Base-by-base conservation (phyloP, 2,888 invertebrate species). In the Drosophila lacicola region DNA sequence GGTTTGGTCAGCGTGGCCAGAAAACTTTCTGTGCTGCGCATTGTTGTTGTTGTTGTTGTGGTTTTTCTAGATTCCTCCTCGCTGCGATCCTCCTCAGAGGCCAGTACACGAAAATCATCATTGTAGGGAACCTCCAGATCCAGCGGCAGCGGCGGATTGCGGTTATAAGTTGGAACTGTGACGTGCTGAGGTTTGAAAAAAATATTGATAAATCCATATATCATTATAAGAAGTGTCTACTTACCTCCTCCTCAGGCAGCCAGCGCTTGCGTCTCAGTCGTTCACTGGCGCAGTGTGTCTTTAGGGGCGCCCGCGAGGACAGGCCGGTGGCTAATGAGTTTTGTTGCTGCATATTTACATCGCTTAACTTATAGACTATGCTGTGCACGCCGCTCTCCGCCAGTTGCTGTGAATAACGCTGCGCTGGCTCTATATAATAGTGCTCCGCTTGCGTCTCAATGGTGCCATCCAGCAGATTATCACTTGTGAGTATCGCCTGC, bases 401-500 rank as follows among this genome's bases (percentile, higher is more conserved):
- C 82, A 94, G 93, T 74, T 93, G 93, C 80, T 94, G 93, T 88
- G 93, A 90, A 91, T 93, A 90, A 88, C 92, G 82, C 70, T 90
- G 86, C 71, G 92, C 89, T 73, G 92, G 86, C 92, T 98, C 98
- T 81, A 98, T 94, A 92, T 97, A 97, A 93, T 95, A 97, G 88
- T 97, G 96, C 88, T 96, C 96, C 55, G 95, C 93, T 63, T 94
- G 93, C 55, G 97, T 96, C 92, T 95, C 94, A 90, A 98, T 96
- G 60, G 96, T 96, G 57, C 98, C 98, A 91, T 98, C 98, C 92
- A 98, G 97, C 65, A 97, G 94, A 63, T 98, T 98, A 69, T 97
- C 96, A 65, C 94, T 94, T 69, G 97, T 97, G 84, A 98, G 94
- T 86, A 98, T 93, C 42, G 98, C 98, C 90, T 97, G 96, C 57